Evolutionary conservation across 2,113 vertebrate genomes (phyloP), one percentile per base, ranked within the genome.

Genomic region (Oryzias melastigma): DNA sequence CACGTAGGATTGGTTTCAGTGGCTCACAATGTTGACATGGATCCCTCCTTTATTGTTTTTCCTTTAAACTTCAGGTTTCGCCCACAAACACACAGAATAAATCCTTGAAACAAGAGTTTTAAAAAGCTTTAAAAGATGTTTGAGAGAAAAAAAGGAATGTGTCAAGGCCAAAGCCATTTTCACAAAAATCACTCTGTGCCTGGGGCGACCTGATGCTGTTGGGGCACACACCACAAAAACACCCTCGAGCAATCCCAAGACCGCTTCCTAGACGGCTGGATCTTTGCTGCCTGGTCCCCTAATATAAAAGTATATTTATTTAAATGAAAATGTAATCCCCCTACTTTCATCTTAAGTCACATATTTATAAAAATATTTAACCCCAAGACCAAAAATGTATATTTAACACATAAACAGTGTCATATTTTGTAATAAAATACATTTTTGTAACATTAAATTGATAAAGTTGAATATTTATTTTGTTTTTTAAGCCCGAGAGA

Each of bases 1-100:
- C 47, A 76, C 29, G 56, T 47, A 51, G 69, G 18, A 41, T 51
- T 72, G 43, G 22, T 49, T 74, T 69, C 67, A 51, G 65, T 68
- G 29, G 24, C 46, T 65, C 25, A n/a, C 6, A 25, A 56, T 61
- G 43, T 48, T 68, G 12, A 68, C 35, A 35, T 54, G 49, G 52
- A 15, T 58, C 14, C 51, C 56, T 5, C 5, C 45, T 47, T 57
- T 25, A 46, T 42, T 55, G 19, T 3, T 40, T 29, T 43, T 49
- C 14, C n/a, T 16, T 19, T 58, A 72, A 75, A 19, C 68, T 56
- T 25, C 29, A 18, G 15, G 62, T 60, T 56, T 65, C 14, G 20
- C 25, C 41, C 55, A 54, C 20, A 27, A 55, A 59, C 44, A 65
- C 40, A 22, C 57, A 75, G 52, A 77, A 75, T 69, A 43, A 69